A percentile compares a stretch with the other conserved stretches of the same genome.
Conservation (phyloP, 2,113 vertebrate genomes). For the Mirza zaza region DNA sequence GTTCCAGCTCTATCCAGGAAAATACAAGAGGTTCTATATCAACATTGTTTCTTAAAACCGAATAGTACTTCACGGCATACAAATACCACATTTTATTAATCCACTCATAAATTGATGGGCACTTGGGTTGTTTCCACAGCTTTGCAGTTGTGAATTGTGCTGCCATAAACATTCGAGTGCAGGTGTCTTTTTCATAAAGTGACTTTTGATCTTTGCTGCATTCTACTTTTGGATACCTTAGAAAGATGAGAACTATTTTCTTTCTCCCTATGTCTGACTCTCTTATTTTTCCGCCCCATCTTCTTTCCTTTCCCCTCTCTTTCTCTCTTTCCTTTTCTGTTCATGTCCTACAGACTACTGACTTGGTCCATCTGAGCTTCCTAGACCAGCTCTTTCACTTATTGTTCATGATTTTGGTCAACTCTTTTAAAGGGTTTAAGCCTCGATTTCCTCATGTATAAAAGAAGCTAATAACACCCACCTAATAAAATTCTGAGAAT, state of each 20-base stretch:
- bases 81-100: too few species aligned
- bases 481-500: neutral
- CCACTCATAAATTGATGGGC: too few species aligned
- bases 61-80: too few species aligned
- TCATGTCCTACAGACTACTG: too few species aligned
- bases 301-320: neutral
- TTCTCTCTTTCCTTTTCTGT: neutral
- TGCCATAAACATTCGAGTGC: too few species aligned
- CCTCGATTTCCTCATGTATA: neutral
- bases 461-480: neutral
- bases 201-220: neutral
- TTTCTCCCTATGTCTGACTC: neutral
- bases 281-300: neutral
- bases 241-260: neutral
- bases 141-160: too few species aligned
- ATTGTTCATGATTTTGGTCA: neutral
- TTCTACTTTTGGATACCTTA: rapidly evolving
- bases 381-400: neutral
- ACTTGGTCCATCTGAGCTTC: neutral
- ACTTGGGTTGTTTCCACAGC: too few species aligned
- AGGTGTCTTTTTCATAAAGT: too few species aligned
- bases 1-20: too few species aligned
- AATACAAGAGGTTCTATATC: too few species aligned
- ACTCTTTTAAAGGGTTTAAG: neutral
- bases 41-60: too few species aligned